Conservation (phyloP, 2,113 vertebrate genomes). For the Nibea albiflora region DNA sequence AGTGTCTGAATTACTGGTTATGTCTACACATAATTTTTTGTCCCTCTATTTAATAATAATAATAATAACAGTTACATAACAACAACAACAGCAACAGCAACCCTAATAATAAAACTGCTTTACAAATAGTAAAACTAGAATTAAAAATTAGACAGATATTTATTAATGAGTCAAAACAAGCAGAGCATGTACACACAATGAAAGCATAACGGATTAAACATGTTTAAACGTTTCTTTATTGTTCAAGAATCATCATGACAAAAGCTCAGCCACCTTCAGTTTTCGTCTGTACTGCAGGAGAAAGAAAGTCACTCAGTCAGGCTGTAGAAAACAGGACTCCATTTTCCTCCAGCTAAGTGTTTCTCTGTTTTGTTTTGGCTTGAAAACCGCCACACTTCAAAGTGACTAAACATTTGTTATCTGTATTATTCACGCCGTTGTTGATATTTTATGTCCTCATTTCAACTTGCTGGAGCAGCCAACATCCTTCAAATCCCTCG, state of each 20-base stretch:
- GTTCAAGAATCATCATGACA: not conserved
- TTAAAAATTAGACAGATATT: not conserved
- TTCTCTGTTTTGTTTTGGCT: constrained; percentile 45
- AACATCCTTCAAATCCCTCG: constrained; percentile 46
- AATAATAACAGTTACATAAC: constrained; percentile 29
- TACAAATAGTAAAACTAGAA: constrained; percentile 8
- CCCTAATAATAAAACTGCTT: constrained; percentile 11
- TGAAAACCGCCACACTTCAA: constrained; percentile 57
- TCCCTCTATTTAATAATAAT: constrained; percentile 30
- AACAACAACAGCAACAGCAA: constrained; percentile 16
- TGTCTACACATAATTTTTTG: constrained; percentile 27
- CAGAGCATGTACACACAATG: not conserved
- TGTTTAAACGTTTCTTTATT: not conserved
- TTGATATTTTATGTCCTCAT: constrained; percentile 49
- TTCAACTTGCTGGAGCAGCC: constrained; percentile 34
- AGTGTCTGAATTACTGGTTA: constrained; percentile 45
- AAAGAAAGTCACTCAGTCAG: constrained; percentile 44
- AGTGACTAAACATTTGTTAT: constrained; percentile 55
- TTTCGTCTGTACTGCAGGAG: constrained; percentile 16
- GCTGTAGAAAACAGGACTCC: constrained; percentile 40
- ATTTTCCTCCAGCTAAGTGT: constrained; percentile 45
- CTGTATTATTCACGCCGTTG: constrained; percentile 36
- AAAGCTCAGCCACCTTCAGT: not conserved
- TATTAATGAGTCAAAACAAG: not conserved
- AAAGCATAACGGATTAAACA: not conserved